These are phyloP conservation scores for Dendronephthya gigantea DNA, from an alignment of 64 coral and sea anemone genomes.

Conservation along the genomic window DNA sequence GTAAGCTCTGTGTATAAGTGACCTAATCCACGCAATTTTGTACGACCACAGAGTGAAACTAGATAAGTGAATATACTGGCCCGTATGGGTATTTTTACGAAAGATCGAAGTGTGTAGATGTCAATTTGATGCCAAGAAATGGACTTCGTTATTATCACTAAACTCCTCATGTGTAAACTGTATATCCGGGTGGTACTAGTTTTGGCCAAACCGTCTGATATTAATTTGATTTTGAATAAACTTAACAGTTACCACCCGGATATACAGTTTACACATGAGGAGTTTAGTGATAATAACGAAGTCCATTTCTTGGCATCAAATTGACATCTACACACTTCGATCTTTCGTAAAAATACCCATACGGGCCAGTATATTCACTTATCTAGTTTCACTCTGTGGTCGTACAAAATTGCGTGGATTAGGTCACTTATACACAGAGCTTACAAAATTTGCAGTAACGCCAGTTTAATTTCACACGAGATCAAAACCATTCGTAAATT, in stretches of 20 bases:
- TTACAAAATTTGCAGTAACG: slow-evolving; percentile 17
- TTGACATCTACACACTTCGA: neutral
- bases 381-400: neutral
- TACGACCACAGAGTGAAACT: neutral
- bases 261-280: neutral
- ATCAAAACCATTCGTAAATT: neutral
- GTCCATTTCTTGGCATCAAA: slow-evolving; percentile 13
- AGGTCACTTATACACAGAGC: neutral
- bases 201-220: too few relatives aligned
- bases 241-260: neutral
- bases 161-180: neutral
- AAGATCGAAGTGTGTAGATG: neutral
- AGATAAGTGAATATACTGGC: slow-evolving; percentile 12
- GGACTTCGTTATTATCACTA: neutral
- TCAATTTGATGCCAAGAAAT: slow-evolving; percentile 8
- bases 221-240: neutral
- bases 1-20: neutral
- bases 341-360: slow-evolving; percentile 12
- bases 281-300: neutral
- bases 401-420: slow-evolving; percentile 14
- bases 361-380: slow-evolving; percentile 21
- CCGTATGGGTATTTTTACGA: slow-evolving; percentile 12
- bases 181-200: neutral
- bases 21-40: slow-evolving; percentile 21
- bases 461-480: neutral